These are phyloP conservation scores for Zaprionus vittiger DNA, from an alignment of 1,140 invertebrate genomes.

Conservation along the genomic window DNA sequence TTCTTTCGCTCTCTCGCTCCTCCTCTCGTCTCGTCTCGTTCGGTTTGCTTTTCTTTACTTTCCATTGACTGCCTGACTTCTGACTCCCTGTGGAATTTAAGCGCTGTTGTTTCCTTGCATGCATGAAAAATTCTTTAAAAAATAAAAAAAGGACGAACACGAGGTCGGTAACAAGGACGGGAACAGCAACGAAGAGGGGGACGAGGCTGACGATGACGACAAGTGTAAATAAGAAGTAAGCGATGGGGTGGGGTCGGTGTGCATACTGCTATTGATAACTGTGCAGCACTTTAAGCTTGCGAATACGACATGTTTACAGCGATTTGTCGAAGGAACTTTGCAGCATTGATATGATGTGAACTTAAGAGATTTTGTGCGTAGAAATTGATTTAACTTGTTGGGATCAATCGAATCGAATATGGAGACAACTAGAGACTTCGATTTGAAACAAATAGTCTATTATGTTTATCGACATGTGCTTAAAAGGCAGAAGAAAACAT, in stretches of 20 bases:
- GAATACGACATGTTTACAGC: neutral
- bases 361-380: neutral
- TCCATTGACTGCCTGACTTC: slow-evolving; percentile 58
- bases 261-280: slow-evolving; percentile 55
- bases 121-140: slow-evolving; percentile 60
- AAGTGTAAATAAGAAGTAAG: slow-evolving; percentile 19
- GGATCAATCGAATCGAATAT: too few relatives aligned
- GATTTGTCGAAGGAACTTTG: neutral
- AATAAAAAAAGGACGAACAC: slow-evolving; percentile 14
- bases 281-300: slow-evolving; percentile 27
- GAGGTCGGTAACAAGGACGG: slow-evolving; percentile 22
- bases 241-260: neutral
- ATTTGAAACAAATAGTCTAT: too few relatives aligned
- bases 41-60: slow-evolving; percentile 23
- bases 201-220: slow-evolving; percentile 15
- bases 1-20: neutral
- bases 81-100: slow-evolving; percentile 70
- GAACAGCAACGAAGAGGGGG: slow-evolving; percentile 3
- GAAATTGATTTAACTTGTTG: too few relatives aligned
- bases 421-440: too few relatives aligned
- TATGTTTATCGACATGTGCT: too few relatives aligned
- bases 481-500: too few relatives aligned
- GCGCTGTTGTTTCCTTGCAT: slow-evolving; percentile 60
- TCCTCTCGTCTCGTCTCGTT: neutral
- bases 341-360: neutral